Percentiles rank a stretch among this genome's conserved stretches.
Evolutionary conservation across 2,113 vertebrate species (phyloP).

Genomic region (Beaufortia kweichowensis): DNA sequence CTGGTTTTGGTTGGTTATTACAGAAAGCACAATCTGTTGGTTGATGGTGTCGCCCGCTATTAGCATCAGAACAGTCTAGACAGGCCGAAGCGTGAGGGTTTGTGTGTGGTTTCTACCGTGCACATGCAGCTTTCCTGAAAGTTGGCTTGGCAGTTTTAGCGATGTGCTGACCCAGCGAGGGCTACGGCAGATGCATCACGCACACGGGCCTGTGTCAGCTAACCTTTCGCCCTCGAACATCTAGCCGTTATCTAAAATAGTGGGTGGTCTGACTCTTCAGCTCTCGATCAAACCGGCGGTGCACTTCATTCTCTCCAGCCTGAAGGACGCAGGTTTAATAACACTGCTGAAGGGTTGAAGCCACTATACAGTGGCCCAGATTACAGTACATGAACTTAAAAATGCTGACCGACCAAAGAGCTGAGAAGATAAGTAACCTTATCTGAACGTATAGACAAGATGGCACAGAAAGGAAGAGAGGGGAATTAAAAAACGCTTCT

Average conservation of each 20-base stretch:
- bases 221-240: conserved; percentile 33
- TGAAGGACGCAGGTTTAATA: conserved; percentile 57
- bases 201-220: conserved; percentile 18
- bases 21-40: conserved; percentile 28
- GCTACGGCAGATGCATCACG: conserved; percentile 45
- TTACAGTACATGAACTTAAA: conserved; percentile 50
- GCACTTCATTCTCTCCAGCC: conserved; percentile 47
- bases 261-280: conserved; percentile 14
- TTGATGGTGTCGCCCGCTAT: conserved; percentile 39
- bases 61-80: conserved; percentile 27
- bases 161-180: conserved; percentile 49
- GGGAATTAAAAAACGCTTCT: conserved; percentile 38
- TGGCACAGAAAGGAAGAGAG: conserved; percentile 14
- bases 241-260: background rate
- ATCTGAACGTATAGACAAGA: conserved; percentile 39
- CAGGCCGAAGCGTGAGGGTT: background rate
- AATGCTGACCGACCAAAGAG: conserved; percentile 52
- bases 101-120: background rate
- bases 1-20: conserved; percentile 41
- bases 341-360: conserved; percentile 35
- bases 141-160: conserved; percentile 19
- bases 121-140: background rate
- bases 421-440: conserved; percentile 36
- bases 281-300: conserved; percentile 43
- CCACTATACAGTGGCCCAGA: conserved; percentile 41